Conservation (phyloP, 2,888 invertebrate species). For the Dryobotodes eremita region DNA sequence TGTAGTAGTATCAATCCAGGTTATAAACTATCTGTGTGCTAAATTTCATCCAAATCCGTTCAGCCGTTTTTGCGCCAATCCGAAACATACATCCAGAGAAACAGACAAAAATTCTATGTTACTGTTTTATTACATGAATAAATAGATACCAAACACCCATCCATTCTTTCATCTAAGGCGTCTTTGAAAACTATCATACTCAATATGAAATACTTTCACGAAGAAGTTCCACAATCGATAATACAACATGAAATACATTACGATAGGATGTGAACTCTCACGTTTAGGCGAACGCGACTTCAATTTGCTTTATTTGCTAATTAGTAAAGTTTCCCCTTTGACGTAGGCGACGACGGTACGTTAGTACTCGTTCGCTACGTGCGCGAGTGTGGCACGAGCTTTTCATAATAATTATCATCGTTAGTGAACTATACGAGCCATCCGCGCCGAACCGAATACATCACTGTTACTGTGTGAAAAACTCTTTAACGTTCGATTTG, state of each 20-base stretch:
- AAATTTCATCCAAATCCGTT: not conserved
- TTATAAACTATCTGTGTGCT: not conserved
- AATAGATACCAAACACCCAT: not conserved
- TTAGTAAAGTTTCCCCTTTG: slow-evolving; percentile 86
- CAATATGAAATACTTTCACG: slow-evolving; percentile 36
- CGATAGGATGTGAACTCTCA: slow-evolving; percentile 74
- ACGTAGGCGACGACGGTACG: slow-evolving; percentile 70
- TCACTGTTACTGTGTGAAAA: slow-evolving; percentile 72
- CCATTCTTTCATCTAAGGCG: not conserved
- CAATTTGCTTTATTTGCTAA: slow-evolving; percentile 87
- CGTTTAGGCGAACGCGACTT: slow-evolving; percentile 79
- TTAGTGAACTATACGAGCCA: slow-evolving; percentile 71
- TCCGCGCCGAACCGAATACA: slow-evolving; percentile 63
- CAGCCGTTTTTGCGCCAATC: not conserved
- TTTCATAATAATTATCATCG: slow-evolving; percentile 82
- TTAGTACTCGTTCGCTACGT: slow-evolving; percentile 64
- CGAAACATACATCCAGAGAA: not conserved
- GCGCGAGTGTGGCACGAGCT: slow-evolving; percentile 70
- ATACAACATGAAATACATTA: slow-evolving; percentile 74
- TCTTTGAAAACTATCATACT: slow-evolving; percentile 28
- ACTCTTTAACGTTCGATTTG: slow-evolving; percentile 66
- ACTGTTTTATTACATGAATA: too few species aligned
- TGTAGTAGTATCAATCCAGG: not conserved
- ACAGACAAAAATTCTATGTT: not conserved
- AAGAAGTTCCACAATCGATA: slow-evolving; percentile 67